A percentile compares a stretch with the other conserved stretches of the same genome.
Evolutionary conservation across 2,797 vertebrate species (phyloP).

Genomic region (Cetoscarus ocellatus): DNA sequence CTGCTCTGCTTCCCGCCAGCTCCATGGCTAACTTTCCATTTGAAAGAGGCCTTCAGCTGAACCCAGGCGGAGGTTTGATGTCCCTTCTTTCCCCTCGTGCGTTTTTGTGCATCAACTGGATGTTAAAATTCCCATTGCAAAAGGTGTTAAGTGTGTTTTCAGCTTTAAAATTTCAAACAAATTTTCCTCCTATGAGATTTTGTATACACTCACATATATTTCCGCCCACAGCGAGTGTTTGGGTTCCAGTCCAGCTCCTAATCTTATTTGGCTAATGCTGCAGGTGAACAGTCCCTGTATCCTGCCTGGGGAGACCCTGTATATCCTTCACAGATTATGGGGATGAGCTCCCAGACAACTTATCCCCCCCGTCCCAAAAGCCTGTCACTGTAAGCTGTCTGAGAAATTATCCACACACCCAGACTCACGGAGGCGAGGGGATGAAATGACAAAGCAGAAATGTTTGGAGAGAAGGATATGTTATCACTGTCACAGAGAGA

Average conservation of each 20-base stretch:
- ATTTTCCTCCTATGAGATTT: slow-evolving; percentile 43
- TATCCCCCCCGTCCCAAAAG: slow-evolving; percentile 76
- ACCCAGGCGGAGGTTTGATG: slow-evolving; percentile 52
- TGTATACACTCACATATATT: slow-evolving; percentile 46
- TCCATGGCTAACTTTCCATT: slow-evolving; percentile 55
- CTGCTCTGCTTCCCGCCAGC: slow-evolving; percentile 41
- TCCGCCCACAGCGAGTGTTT: slow-evolving; percentile 60
- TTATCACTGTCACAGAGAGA: slow-evolving; percentile 65
- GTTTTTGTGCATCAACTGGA: slow-evolving; percentile 58
- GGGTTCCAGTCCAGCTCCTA: slow-evolving; percentile 73
- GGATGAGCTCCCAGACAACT: slow-evolving; percentile 79
- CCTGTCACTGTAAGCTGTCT: slow-evolving; percentile 78
- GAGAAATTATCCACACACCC: slow-evolving; percentile 78
- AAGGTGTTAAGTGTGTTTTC: slow-evolving; percentile 47
- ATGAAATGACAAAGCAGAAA: slow-evolving; percentile 80
- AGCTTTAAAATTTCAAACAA: slow-evolving; percentile 27
- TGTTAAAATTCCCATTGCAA: slow-evolving; percentile 56
- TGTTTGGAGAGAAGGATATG: slow-evolving; percentile 70
- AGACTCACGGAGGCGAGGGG: slow-evolving; percentile 69
- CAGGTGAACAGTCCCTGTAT: slow-evolving; percentile 77
- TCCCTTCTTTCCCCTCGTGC: slow-evolving; percentile 35
- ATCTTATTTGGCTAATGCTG: slow-evolving; percentile 82
- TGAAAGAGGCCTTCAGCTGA: slow-evolving; percentile 66
- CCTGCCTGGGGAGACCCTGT: slow-evolving; percentile 77
- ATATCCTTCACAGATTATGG: slow-evolving; percentile 80